Base-by-base conservation (phyloP, 2,113 vertebrate species). In the Clarias macrocephalus region DNA sequence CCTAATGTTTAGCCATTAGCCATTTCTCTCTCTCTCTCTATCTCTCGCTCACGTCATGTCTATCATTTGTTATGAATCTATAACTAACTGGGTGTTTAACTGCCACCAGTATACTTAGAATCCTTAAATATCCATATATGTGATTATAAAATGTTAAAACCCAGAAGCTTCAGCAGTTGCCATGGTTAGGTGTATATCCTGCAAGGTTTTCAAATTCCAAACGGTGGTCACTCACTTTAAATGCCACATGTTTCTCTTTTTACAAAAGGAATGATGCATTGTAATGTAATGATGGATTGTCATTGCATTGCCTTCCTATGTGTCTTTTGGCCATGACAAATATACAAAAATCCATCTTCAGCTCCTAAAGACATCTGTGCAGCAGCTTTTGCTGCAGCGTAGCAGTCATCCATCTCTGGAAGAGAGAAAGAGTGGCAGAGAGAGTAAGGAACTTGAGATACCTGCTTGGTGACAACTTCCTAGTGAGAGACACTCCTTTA, bases 351-450 rank as follows among this genome's bases (percentile, higher is more conserved):
- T 93, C 89, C 90, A 92, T 84, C 62, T 93, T 95, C 89, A 86
- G 75, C 91, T 94, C 89, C 68, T 82, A 2, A 59, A 90, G 68
- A 93, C 94, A 95, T 95, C 95, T 95, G 94, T 92, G 91, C 85
- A 89, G 92, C 95, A 95, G 93, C 93, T 95, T 95, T 87, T 92
- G 88, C n/a, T n/a, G n/a, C n/a, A n/a, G 91, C 89, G 88, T 91
- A 92, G 90, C 92, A 93, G 92, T 77, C 56, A 72, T n/a, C 52
- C 37, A 75, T 60, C 63, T 11, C 23, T 11, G 7, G 56, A 0
- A 42, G 54, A 57, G 42, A 80, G 52, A 60, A n/a, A 82, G 68
- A 66, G 18, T 3, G 4, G 37, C 25, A 81, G 15, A 18, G 66
- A 52, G 37, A 80, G 65, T 11, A 82, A 18, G 30, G 75, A 54